Conservation (phyloP, 2,888 invertebrate species). For the Vandiemenella viatica region DNA sequence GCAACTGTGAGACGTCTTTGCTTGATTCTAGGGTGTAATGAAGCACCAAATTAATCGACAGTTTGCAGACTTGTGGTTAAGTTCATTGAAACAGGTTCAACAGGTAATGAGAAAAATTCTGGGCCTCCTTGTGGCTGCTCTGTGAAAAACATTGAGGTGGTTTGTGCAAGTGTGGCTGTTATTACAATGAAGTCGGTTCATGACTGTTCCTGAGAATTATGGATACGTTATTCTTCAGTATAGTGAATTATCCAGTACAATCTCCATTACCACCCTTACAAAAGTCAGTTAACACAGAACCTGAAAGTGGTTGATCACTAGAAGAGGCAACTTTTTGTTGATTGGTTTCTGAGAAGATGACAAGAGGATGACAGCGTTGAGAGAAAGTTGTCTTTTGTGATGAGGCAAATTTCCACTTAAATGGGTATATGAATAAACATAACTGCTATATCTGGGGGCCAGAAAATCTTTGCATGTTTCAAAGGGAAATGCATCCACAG, state of each 20-base stretch:
- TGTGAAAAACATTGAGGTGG: not conserved
- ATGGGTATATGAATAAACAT: too few relatives aligned
- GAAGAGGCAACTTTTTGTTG: not conserved
- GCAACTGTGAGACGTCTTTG: not conserved
- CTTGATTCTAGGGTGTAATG: not conserved
- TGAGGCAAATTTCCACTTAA: too few relatives aligned
- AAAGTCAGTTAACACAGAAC: not conserved
- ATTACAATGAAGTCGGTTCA: not conserved
- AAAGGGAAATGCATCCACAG: too few relatives aligned
- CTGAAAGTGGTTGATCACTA: not conserved
- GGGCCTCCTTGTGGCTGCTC: too few relatives aligned
- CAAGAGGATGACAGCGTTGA: not conserved
- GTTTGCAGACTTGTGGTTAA: not conserved
- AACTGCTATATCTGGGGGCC: too few relatives aligned
- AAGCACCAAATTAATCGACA: not conserved
- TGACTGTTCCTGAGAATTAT: too few relatives aligned
- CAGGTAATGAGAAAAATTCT: too few relatives aligned
- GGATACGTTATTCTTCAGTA: too few relatives aligned
- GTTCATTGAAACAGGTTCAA: not conserved
- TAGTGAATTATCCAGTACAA: not conserved
- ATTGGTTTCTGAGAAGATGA: not conserved
- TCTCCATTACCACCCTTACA: not conserved
- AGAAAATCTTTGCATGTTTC: too few relatives aligned
- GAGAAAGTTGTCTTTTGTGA: not conserved
- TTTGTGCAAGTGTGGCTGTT: not conserved